Evolutionary conservation across 2,888 invertebrate genomes (phyloP).

Genomic region (Sturmia bella): DNA sequence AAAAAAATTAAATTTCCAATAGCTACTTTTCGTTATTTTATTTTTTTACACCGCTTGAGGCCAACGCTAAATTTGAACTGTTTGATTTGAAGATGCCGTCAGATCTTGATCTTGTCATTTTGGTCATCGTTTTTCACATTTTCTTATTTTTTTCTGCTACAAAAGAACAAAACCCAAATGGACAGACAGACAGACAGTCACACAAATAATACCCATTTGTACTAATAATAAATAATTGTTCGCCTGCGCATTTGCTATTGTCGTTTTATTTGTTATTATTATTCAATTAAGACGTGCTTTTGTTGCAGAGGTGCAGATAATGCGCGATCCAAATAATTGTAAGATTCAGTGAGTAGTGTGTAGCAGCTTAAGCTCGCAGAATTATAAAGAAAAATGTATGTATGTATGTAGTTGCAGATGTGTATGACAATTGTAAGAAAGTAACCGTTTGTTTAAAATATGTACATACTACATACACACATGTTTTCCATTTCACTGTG

Average conservation of each 20-base stretch:
- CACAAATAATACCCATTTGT: conserved; percentile 38
- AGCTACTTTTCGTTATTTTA: conserved; percentile 11
- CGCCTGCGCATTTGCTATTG: conserved; percentile 75
- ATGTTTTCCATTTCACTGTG: conserved; percentile 40
- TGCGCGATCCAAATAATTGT: conserved; percentile 56
- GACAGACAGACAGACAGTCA: conserved; percentile 19
- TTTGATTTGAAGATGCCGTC: conserved; percentile 63
- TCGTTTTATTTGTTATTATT: conserved; percentile 69
- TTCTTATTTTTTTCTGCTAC: conserved; percentile 47
- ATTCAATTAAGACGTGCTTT: conserved; percentile 75
- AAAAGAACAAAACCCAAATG: conserved; percentile 37
- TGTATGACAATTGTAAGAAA: neutral
- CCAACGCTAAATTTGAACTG: conserved; percentile 67
- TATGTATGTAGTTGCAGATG: neutral
- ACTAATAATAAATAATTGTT: conserved; percentile 71
- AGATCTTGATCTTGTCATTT: conserved; percentile 72
- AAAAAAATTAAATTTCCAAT: conserved; percentile 15
- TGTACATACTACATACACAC: neutral
- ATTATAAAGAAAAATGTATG: conserved; percentile 12
- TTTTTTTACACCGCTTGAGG: conserved; percentile 50
- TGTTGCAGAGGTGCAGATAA: conserved; percentile 77
- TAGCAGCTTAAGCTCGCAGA: conserved; percentile 49
- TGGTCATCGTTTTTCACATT: conserved; percentile 64
- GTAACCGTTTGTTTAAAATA: neutral
- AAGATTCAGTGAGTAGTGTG: neutral